Evolutionary conservation across 2,888 invertebrate species (phyloP).

Genomic region (Eutolmus rufibarbis): DNA sequence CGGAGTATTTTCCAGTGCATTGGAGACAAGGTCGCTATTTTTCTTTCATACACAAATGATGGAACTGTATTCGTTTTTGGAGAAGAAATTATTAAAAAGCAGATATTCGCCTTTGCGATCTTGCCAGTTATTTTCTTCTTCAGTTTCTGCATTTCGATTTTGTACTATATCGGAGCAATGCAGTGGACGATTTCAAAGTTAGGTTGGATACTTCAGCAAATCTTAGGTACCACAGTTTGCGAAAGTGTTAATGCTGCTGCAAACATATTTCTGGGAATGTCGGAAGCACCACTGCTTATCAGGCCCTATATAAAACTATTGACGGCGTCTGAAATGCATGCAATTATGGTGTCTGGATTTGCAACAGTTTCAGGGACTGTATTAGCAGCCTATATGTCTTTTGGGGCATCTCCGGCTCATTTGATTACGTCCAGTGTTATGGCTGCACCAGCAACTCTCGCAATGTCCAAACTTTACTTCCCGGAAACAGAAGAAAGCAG

Average conservation of each 20-base stretch:
- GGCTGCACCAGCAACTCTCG: conserved; percentile 94
- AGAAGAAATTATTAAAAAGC: conserved; percentile 67
- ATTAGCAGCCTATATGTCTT: conserved; percentile 89
- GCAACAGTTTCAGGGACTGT: conserved; percentile 95
- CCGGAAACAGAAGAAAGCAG: conserved; percentile 87
- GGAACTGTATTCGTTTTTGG: conserved; percentile 90
- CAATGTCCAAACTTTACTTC: conserved; percentile 87
- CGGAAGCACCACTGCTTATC: conserved; percentile 88
- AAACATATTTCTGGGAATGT: conserved; percentile 93
- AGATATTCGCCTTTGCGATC: conserved; percentile 87
- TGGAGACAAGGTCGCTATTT: conserved; percentile 72
- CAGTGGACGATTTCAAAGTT: conserved; percentile 83
- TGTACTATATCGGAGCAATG: conserved; percentile 89
- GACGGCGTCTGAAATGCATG: conserved; percentile 91
- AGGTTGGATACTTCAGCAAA: conserved; percentile 76
- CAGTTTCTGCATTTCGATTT: conserved; percentile 85
- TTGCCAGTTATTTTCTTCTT: conserved; percentile 94
- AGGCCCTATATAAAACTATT: conserved; percentile 82
- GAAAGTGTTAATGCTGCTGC: conserved; percentile 94
- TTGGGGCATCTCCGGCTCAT: conserved; percentile 87
- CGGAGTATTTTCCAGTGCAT: conserved; percentile 69
- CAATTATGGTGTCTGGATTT: conserved; percentile 93
- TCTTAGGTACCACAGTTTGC: conserved; percentile 88
- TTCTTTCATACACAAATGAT: conserved; percentile 78
- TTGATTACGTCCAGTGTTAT: conserved; percentile 93